Conservation (phyloP, 2,888 invertebrate species). For the Theristus sp. region DNA sequence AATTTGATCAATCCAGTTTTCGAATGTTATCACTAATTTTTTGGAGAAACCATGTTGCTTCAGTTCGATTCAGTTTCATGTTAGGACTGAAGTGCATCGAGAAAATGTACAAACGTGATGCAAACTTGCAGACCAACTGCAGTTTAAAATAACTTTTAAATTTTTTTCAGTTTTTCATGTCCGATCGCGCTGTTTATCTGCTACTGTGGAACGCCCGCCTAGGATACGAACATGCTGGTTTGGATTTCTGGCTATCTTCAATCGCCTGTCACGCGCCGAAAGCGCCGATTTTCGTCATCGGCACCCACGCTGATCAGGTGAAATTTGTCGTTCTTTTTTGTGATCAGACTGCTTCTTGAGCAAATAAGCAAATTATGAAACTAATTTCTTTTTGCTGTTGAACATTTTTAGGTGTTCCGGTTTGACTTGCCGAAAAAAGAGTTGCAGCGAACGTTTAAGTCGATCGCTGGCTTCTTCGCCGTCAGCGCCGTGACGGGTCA, state of each 20-base stretch:
- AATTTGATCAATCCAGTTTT: too few species aligned
- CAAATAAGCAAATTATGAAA: too few species aligned
- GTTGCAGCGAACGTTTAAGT: conserved; percentile 26
- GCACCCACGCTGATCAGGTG: conserved; percentile 31
- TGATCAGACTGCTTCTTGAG: neutral
- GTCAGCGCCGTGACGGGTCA: conserved; percentile 28
- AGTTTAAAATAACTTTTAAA: too few species aligned
- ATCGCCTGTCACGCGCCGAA: conserved; percentile 32
- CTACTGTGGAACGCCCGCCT: conserved; percentile 32
- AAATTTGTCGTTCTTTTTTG: neutral
- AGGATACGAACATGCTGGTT: conserved; percentile 31
- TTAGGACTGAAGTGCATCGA: too few species aligned
- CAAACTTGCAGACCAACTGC: too few species aligned
- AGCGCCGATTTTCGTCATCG: conserved; percentile 30
- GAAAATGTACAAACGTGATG: too few species aligned
- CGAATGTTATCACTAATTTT: too few species aligned
- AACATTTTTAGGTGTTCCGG: conserved; percentile 14
- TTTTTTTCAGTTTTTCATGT: conserved; percentile 29
- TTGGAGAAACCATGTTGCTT: too few species aligned
- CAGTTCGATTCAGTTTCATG: too few species aligned
- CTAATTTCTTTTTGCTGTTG: too few species aligned
- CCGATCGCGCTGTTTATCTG: conserved; percentile 30
- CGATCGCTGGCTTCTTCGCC: conserved; percentile 28
- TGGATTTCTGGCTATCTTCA: conserved; percentile 32
- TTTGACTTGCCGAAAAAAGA: conserved; percentile 21